Evolutionary conservation across 2,888 invertebrate species (phyloP), one percentile per base, ranked within the genome.

Genomic region (Teleogryllus oceanicus): DNA sequence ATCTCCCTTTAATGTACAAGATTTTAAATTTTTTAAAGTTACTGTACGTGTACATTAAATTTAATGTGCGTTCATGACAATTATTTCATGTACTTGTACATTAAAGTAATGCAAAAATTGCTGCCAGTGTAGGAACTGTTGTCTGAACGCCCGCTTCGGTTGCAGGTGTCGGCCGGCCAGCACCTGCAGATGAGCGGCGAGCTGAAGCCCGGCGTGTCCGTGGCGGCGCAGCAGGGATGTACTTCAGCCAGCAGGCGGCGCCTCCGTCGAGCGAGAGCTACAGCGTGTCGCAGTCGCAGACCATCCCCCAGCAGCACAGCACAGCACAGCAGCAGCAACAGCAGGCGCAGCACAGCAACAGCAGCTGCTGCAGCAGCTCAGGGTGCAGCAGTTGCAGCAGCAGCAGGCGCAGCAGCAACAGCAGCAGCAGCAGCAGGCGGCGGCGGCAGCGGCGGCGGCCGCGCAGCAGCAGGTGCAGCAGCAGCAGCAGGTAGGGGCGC

Each of bases 151-250:
- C 37, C 11, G 78, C 77, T 13, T 8, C 11, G 49, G 18, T 78
- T 77, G 49, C 87, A 95, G 95, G 95, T 95, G 84, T 94, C 94
- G 2, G 94, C 95, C 84, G 95, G 95, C 50, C 96, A 96, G 87
- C 88, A 88, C 81, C 85, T 87, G 84, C 93, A 94, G 87, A 89
- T 94, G 84, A 92, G 91, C 84, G 92, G 93, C 83, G 92, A 92
- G 83, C 88, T 92, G 84, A 92, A 92, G 85, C 4, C 4, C 84
- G 92, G 92, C 82, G 93, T 94, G 78, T 93, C 94, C 2, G 93
- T 94, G 80, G 94, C 94, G n/a, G 92, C 94, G 50, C 94, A 95
- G 86, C 95, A 95, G 87, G 94, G 84, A 93, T 95, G 90, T 94
- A 94, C 88, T 92, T 92, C 85, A 87, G 85, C 76, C 88, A 88